These are phyloP conservation scores for Eurystomus glaucurus DNA, from an alignment of 2,797 vertebrate species.

Conservation along the genomic window DNA sequence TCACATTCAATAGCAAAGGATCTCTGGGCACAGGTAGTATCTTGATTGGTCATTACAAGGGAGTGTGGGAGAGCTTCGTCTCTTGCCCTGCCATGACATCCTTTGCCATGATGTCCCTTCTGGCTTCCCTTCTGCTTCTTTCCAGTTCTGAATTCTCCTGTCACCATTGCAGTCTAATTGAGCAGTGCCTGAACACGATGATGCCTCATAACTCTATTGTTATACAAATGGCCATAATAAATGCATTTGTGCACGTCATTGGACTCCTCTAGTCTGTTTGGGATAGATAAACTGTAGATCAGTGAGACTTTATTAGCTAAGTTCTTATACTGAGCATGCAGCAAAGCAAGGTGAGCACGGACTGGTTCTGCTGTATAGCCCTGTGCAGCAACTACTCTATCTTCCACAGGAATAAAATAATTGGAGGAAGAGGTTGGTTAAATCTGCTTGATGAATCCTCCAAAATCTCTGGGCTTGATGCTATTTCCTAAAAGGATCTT, in stretches of 20 bases:
- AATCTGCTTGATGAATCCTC: neutral
- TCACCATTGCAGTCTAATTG: neutral
- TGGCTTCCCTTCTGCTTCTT: neutral
- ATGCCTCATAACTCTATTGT: neutral
- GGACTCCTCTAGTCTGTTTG: neutral
- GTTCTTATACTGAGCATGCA: neutral
- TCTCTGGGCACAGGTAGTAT: neutral
- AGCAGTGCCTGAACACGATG: neutral
- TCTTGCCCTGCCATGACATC: neutral
- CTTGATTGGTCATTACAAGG: neutral
- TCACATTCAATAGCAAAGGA: fast-evolving
- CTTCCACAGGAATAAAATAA: neutral
- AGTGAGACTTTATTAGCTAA: neutral
- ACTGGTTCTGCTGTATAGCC: neutral
- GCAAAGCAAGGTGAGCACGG: fast-evolving
- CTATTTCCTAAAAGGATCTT: neutral
- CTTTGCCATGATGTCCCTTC: fast-evolving
- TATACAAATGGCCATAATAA: neutral
- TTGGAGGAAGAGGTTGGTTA: neutral
- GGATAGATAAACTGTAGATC: neutral
- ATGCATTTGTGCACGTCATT: neutral
- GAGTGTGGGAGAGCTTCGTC: neutral
- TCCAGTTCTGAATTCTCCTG: neutral
- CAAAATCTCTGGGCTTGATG: neutral
- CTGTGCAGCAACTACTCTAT: neutral